A percentile compares a stretch with the other conserved stretches of the same genome.
Evolutionary conservation across 2,888 invertebrate species (phyloP).

Genomic region (Rhyacophila evoluta): DNA sequence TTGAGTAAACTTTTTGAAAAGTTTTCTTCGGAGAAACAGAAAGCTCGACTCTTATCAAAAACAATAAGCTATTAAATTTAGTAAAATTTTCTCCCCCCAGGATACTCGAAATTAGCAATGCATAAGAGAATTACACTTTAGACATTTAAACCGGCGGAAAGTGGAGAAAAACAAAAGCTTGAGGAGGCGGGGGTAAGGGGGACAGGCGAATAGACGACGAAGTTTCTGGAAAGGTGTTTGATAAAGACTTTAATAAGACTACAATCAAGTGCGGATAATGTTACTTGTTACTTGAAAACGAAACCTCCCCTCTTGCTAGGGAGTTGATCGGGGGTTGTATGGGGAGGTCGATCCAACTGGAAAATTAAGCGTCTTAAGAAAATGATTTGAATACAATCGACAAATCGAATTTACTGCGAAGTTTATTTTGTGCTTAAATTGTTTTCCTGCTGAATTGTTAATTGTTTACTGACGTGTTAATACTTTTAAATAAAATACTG

Average conservation of each 20-base stretch:
- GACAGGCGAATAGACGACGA: conserved; percentile 28
- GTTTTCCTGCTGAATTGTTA: no score
- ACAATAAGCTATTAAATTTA: conserved; percentile 55
- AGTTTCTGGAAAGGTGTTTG: conserved; percentile 52
- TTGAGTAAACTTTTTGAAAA: neutral
- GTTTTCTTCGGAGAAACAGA: neutral
- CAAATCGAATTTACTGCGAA: conserved; percentile 5
- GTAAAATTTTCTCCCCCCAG: conserved; percentile 49
- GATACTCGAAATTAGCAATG: conserved; percentile 54
- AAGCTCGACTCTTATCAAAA: conserved; percentile 51
- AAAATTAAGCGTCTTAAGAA: conserved; percentile 40
- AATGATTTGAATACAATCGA: conserved; percentile 32
- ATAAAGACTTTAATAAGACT: conserved; percentile 51
- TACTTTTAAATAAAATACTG: no score
- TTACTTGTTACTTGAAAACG: neutral
- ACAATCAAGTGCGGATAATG: conserved; percentile 38
- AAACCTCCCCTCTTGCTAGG: neutral
- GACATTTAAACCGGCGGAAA: conserved; percentile 53
- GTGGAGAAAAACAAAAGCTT: conserved; percentile 44
- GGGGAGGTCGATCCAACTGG: conserved; percentile 22
- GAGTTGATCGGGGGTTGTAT: no score
- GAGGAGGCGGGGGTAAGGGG: neutral
- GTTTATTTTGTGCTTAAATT: neutral
- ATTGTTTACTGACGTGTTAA: no score
- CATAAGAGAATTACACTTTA: conserved; percentile 55